Conservation (phyloP, 2,888 invertebrate genomes). For the Tholera decimalis region DNA sequence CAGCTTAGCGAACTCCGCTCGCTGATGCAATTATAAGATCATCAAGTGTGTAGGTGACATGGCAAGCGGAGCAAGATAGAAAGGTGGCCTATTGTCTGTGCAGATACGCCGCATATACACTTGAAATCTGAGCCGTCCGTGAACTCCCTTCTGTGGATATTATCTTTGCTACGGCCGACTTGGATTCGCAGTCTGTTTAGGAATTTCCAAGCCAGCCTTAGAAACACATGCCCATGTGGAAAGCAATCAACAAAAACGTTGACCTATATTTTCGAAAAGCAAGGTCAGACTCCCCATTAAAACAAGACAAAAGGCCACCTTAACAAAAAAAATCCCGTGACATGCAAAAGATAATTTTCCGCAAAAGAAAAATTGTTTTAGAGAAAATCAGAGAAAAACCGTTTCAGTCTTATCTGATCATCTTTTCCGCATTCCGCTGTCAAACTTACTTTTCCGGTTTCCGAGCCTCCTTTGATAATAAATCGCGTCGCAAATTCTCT, state of each 20-base stretch:
- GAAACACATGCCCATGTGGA: no score
- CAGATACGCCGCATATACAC: neutral
- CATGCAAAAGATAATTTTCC: slow-evolving; percentile 37
- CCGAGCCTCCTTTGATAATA: slow-evolving; percentile 34
- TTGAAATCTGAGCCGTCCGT: neutral
- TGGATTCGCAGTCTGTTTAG: no score
- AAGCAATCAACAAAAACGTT: neutral
- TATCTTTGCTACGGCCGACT: neutral
- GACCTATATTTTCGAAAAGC: slow-evolving; percentile 3
- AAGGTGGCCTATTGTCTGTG: no score
- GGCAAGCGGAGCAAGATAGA: neutral
- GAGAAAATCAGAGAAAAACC: slow-evolving; percentile 36
- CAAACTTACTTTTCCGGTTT: slow-evolving; percentile 57
- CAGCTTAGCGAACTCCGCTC: no score
- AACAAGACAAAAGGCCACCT: slow-evolving; percentile 17
- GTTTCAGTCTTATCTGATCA: slow-evolving; percentile 26
- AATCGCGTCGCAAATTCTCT: slow-evolving; percentile 46
- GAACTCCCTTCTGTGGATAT: neutral
- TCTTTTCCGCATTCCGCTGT: slow-evolving; percentile 50
- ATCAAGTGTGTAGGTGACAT: no score
- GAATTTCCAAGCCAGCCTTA: no score
- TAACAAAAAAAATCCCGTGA: slow-evolving; percentile 25
- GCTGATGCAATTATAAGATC: no score
- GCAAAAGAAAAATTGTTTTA: slow-evolving; percentile 42
- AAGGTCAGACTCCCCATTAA: slow-evolving; percentile 26